Base-by-base conservation (phyloP, 1,140 invertebrate species). In the Euwallacea fornicatus region DNA sequence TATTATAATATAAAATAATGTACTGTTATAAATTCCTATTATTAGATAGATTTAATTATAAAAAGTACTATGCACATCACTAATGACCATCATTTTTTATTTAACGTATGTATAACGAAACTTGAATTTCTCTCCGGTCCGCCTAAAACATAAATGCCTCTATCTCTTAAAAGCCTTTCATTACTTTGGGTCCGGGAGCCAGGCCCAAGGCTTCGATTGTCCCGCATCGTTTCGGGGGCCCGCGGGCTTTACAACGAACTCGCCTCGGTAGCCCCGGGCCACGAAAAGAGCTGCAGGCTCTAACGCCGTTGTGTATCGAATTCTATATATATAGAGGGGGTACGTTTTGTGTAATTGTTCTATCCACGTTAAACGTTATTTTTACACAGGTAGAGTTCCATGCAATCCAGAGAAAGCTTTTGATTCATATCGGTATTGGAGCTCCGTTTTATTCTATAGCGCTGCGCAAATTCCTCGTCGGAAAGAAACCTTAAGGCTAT, bases 141-240 rank as follows among this genome's bases (percentile, higher is more conserved):
- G 55, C 8, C 16, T 56, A 56, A 64, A 64, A 64, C 43, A 64
- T 50, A 64, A 64, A 64, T 47, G 43, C 43, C 62, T 53, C n/a
- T 11, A 50, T 64, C 62, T 53, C 62, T 64, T 50, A 64, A 64
- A 64, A 50, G 62, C 43, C 62, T 64, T 64, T 64, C 62, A 64
- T 64, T 64, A 64, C 62, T 10, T 21, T 8, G 46, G 21, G 42
- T 8, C 62, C 46, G 10, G 62, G 15, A 13, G 62, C n/a, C 44
- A 16, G 11, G 62, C 46, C 13, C 11, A 7, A 3, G 62, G 62
- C 43, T 50, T 41, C 46, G 62, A 64, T 64, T 64, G 62, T 64
- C 62, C 62, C 62, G 62, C 62, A 64, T 64, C 62, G 62, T 64
- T 47, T 64, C 46, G 44, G 10, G 11, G 44, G 62, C 62, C 62